Evolutionary conservation across 2,113 vertebrate genomes (phyloP).

Genomic region (Arothron firmamentum): DNA sequence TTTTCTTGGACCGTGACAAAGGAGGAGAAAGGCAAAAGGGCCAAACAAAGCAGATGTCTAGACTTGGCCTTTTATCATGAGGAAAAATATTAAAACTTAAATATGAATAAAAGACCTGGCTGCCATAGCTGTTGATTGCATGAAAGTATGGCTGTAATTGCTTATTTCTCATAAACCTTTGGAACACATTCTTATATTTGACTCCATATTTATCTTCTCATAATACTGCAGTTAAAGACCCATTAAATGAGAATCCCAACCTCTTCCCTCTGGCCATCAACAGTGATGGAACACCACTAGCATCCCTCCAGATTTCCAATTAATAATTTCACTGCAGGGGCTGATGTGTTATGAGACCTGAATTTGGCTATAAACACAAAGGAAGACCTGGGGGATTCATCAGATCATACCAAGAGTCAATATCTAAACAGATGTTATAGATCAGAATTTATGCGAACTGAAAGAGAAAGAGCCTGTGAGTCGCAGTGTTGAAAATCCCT

Average conservation of each 20-base stretch:
- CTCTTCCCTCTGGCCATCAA: slow-evolving; percentile 23
- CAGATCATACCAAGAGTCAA: slow-evolving; percentile 51
- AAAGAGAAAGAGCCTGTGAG: no score
- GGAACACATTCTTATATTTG: slow-evolving; percentile 2
- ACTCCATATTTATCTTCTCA: slow-evolving; percentile 15
- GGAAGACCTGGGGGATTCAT: slow-evolving; percentile 36
- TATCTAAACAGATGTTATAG: slow-evolving; percentile 41
- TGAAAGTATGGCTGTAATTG: neutral
- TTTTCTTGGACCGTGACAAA: no score
- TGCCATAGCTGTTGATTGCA: neutral
- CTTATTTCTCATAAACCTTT: slow-evolving; percentile 14
- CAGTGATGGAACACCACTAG: slow-evolving; percentile 36
- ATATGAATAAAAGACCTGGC: no score
- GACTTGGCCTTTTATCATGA: no score
- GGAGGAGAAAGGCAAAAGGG: no score
- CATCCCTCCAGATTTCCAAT: slow-evolving; percentile 48
- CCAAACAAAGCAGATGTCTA: no score
- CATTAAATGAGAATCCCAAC: slow-evolving; percentile 21
- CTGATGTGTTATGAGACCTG: slow-evolving; percentile 31
- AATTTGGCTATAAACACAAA: slow-evolving; percentile 37
- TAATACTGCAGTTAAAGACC: slow-evolving; percentile 19
- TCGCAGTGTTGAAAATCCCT: no score
- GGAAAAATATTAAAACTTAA: no score
- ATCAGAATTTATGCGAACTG: slow-evolving; percentile 41
- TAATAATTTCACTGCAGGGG: slow-evolving; percentile 41